Conservation (phyloP, 2,797 vertebrate species). For the Gymnopithys bicolor region DNA sequence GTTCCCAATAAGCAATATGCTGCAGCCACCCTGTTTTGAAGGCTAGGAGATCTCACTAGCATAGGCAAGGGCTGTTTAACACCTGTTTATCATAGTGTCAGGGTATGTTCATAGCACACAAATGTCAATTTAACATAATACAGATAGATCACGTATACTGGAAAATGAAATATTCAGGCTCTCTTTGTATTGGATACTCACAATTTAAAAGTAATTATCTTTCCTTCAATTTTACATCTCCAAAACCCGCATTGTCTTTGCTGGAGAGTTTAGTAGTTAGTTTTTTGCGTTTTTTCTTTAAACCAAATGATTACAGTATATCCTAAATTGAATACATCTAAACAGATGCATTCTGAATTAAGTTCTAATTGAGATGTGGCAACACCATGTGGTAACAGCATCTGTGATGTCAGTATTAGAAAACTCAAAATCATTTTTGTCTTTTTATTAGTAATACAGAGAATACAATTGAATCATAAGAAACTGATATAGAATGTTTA, state of each 20-base stretch:
- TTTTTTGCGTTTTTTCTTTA: neutral
- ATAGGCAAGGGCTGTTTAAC: neutral
- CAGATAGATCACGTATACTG: neutral
- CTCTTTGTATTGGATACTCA: neutral
- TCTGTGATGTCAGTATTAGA: neutral
- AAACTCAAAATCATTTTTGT: neutral
- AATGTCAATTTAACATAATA: neutral
- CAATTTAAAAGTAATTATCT: neutral
- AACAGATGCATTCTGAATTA: neutral
- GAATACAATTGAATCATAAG: neutral
- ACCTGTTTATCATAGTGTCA: slow-evolving; percentile 28
- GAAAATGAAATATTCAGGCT: neutral
- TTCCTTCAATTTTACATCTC: neutral
- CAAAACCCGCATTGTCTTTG: neutral
- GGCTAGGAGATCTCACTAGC: neutral
- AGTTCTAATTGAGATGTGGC: neutral
- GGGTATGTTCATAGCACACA: neutral
- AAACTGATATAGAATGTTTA: neutral
- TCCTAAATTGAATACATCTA: neutral
- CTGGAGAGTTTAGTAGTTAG: neutral
- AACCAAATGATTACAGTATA: neutral
- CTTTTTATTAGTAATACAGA: neutral
- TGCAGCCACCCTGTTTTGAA: slow-evolving; percentile 20
- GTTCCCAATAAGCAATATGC: slow-evolving; percentile 32
- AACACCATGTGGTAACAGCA: neutral